Evolutionary conservation across 2,797 vertebrate species (phyloP), one percentile per base, ranked within the genome.

Genomic region (Cheirogaleus major): DNA sequence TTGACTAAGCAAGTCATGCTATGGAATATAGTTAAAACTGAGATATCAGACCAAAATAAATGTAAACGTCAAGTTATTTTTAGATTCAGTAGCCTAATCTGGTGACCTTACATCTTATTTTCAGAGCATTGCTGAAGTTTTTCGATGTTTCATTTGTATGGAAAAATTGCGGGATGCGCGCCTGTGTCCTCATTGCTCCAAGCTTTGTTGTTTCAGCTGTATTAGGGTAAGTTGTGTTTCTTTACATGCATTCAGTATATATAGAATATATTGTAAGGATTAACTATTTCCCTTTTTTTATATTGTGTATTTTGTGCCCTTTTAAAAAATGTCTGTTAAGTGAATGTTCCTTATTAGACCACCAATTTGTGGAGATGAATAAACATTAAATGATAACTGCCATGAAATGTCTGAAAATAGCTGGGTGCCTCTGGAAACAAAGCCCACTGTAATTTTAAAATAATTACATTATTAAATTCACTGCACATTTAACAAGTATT

Each of bases 71-170:
- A 8, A 32, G 85, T 93, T 95, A 81, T 87, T 92, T 89, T 63
- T 70, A 86, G 32, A 82, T 83, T 91, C 38, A 91, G 7, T 92
- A 48, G 32, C n/a, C 43, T 94, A 75, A 85, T 52, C 10, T 96
- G 69, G 27, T 83, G 82, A 43, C 32, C 15, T 79, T 86, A 13
- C 9, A 32, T 96, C 69, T 61, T 95, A 45, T 93, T 97, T 97
- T 70, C 97, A 95, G 99, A 99, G 99, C 97, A 99, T 99, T 96
- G 99, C 99, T 2, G 99, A 99, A 97, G 99, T 99, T 96, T 99
- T 99, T 98, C 99, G 99, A 98, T 99, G 99, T 98, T 99, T 99
- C 97, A 99, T 99, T 98, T 99, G 99, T 97, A 99, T 99, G 99
- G 99, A 99, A 98, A 99, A 99, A 84, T 98, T 99, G 98, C 99